These are phyloP conservation scores for Phrixothrix hirtus DNA, from an alignment of 2,888 invertebrate genomes.

Conservation along the genomic window DNA sequence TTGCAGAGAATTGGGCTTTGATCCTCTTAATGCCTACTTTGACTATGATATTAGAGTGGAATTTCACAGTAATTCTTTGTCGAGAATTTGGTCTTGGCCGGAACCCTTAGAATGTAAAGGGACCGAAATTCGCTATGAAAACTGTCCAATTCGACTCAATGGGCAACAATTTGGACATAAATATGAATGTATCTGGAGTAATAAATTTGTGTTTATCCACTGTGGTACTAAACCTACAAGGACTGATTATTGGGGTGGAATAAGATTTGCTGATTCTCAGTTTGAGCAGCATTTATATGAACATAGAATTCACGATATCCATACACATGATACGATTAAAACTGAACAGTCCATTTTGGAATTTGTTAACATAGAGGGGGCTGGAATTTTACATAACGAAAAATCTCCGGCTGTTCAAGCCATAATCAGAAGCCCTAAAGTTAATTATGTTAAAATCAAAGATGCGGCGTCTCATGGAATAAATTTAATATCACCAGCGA, in stretches of 20 bases:
- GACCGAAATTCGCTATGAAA: slow-evolving; percentile 74
- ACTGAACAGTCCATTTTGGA: slow-evolving; percentile 77
- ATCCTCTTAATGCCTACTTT: slow-evolving; percentile 86
- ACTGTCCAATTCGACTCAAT: slow-evolving; percentile 86
- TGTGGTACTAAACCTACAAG: slow-evolving; percentile 65
- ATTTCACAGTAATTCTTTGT: slow-evolving; percentile 84
- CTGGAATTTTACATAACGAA: slow-evolving; percentile 94
- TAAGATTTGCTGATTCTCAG: slow-evolving; percentile 86
- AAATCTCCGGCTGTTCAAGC: slow-evolving; percentile 91
- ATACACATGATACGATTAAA: slow-evolving; percentile 72
- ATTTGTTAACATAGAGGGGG: slow-evolving; percentile 83
- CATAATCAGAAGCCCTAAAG: slow-evolving; percentile 81
- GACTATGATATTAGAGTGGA: slow-evolving; percentile 84
- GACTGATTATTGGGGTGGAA: slow-evolving; percentile 92
- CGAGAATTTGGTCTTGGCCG: slow-evolving; percentile 92
- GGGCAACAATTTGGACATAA: slow-evolving; percentile 86
- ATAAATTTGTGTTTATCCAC: slow-evolving; percentile 89
- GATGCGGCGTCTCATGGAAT: slow-evolving; percentile 90
- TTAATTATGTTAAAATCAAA: slow-evolving; percentile 80
- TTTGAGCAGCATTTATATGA: slow-evolving; percentile 87
- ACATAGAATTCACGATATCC: slow-evolving; percentile 78
- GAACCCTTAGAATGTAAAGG: slow-evolving; percentile 87
- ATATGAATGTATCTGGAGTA: slow-evolving; percentile 87
- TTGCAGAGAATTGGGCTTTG: slow-evolving; percentile 89
- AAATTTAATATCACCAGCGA: slow-evolving; percentile 86